Evolutionary conservation across 2,113 vertebrate genomes (phyloP), one percentile per base, ranked within the genome.

Genomic region (Sinocyclocheilus anshuiensis): DNA sequence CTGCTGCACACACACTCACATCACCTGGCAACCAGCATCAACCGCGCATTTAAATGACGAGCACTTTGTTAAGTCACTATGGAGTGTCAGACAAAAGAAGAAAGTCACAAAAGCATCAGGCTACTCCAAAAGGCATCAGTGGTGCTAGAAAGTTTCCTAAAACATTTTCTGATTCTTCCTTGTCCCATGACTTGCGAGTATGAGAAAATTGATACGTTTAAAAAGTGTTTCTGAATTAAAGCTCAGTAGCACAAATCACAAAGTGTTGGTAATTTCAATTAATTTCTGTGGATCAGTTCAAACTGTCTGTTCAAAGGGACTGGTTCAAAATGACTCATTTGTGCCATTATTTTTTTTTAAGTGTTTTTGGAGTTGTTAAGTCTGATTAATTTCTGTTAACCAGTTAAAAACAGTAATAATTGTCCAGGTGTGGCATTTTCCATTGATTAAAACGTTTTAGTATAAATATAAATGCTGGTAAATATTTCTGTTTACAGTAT

Each of bases 41-140:
- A 48, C 24, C 48, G 12, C 4, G 59, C 22, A 84, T 78, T 53
- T 89, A 79, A 89, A 83, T 78, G 83, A 86, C 26, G 36, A 69
- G 69, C 33, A 69, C 48, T 84, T 15, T 82, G 36, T 76, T 48
- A 81, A 50, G 61, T 75, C 26, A 45, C 11, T 85, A 29, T 78
- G 63, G 71, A 74, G 71, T n/a, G 45, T 48, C 74, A 77, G 76
- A 77, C 76, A 53, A 77, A 77, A 33, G 76, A 55, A 55, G 24
- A 77, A 77, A 55, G 42, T 76, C 74, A 50, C 74, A 48, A 76
- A 55, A 77, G 48, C 26, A 53, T 77, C 15, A 24, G 24, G 48
- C 75, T 26, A 6, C 45, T 42, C 18, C 36, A 36, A 29, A 71
- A 71, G 67, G n/a, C 59, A 65, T 22, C 20, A 1, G 20, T 57